Evolutionary conservation across 2,888 invertebrate genomes (phyloP), one percentile per base, ranked within the genome.

Genomic region (Julus scandinavius): DNA sequence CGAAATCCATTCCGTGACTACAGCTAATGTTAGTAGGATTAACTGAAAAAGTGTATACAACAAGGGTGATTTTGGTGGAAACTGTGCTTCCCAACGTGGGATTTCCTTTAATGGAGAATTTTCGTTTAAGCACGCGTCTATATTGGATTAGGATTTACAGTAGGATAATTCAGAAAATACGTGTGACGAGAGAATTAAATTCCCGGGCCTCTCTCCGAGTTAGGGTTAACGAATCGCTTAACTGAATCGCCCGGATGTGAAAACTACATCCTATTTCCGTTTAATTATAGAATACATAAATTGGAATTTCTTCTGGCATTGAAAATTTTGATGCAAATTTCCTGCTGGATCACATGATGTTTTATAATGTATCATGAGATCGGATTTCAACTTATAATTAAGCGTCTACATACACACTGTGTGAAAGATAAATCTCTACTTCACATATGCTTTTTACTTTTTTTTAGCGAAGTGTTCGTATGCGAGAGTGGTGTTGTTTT

Each of bases 171-270:
- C 29, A 1, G 72, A 72, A 72, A 72, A 29, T 72, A 29, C 29
- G 20, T 72, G 72, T 72, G 29, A 6, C 29, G n/a, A n/a, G 72
- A 72, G 72, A 72, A n/a, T 11, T n/a, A 29, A 29, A 29, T 29
- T 29, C 29, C n/a, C 72, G 72, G 20, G 72, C 72, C 29, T 29
- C 29, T 2, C 29, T 29, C 29, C 29, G 29, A 7, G 72, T 72
- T 72, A 72, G 72, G 72, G 9, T 72, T 72, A 29, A 3, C 9
- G 29, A 72, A 29, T 29, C 11, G 72, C 20, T 7, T 72, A 11
- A 29, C 72, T 72, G 72, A 72, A 72, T 72, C 20, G 29, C 72
- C 72, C 72, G 72, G 72, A 72, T 72, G 72, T 72, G 72, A 72
- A 13, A 72, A 72, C 29, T 11, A 72, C 72, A 72, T 72, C 72